Evolutionary conservation across 2,113 vertebrate species (phyloP), one percentile per base, ranked within the genome.

Genomic region (Cryptomyrus ogoouensis): DNA sequence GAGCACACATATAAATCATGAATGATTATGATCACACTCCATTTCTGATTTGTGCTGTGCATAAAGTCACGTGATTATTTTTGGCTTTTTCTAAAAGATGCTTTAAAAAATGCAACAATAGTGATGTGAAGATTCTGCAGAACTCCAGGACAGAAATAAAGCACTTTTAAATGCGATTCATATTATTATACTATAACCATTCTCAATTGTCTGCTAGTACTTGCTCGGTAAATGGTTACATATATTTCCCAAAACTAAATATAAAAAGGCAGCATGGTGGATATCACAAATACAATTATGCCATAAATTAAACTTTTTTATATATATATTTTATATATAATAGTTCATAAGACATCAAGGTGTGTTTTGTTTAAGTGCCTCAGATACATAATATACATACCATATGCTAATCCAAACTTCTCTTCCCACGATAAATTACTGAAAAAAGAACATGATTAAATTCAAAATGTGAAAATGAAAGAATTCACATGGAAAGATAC

Each of bases 341-440:
- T 77, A 39, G 19, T n/a, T 46, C 44, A 47, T 84, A 1, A 46
- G 10, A 44, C 44, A 19, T 44, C 83, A 35, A 17, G 4, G 46
- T 83, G 31, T 42, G 88, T 10, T 50, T 17, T 50, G 46, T 46
- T 39, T 9, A 44, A 7, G 46, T 74, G 44, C n/a, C 35, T n/a
- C 12, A 27, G 13, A 84, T 27, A 62, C 84, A 27, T 62, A 31
- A 58, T 52, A 42, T 1, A 93, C 94, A 89, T 90, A 93, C 93
- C 87, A 1, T 56, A 7, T 35, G 66, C 91, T 95, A 96, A 89
- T 96, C 94, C 90, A 95, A 83, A 89, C 94, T 97, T 94, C 97
- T 96, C 94, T 96, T 98, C 91, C 97, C 97, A 96, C 96, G 96
- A 92, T 97, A 98, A 93, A 98, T 96, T 85, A 99, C 97, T 99